Evolutionary conservation across 2,113 vertebrate species (phyloP), one percentile per base, ranked within the genome.

Genomic region (Empidonax traillii): DNA sequence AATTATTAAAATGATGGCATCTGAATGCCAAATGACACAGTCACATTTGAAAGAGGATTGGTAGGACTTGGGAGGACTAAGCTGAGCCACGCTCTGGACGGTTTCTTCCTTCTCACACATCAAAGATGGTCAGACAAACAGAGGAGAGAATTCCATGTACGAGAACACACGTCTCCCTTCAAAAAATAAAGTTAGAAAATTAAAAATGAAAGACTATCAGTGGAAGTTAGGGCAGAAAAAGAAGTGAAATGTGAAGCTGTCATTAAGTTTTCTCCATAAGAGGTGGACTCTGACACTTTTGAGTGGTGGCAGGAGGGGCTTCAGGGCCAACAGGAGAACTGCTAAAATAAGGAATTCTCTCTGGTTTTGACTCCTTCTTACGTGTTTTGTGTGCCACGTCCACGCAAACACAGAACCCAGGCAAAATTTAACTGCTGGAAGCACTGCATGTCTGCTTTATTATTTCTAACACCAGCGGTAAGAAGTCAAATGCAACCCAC

Each of bases 1-100:
- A 94, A 78, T 84, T 79, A 96, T 94, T 96, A 95, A 95, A 75
- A 74, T 77, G 63, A 44, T 15, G 59, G 51, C 49, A 89, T 28
- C 9, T 75, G 61, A 92, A 91, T 35, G 81, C 17, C 93, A 75
- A 87, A 87, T 65, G 35, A 89, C 23, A 89, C 24, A 49, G 41
- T 51, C 65, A 51, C 10, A 79, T 61, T 51, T 75, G 67, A 90
- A 89, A 95, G 67, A 46, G 56, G 58, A 83, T 7, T 27, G 13
- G n/a, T 74, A 84, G 17, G 69, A 12, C 52, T 20, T 68, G 22
- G 31, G 25, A 92, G 14, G 27, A 67, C 68, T 89, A 78, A 78
- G 68, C 61, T 86, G 85, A 94, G 46, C 37, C 20, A 46, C 0
- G 5, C 44, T 77, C 3, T 12, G 39, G 22, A 0, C 49, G 21